Evolutionary conservation across 2,888 invertebrate genomes (phyloP), one percentile per base, ranked within the genome.

Genomic region (Parthenolecanium corni): DNA sequence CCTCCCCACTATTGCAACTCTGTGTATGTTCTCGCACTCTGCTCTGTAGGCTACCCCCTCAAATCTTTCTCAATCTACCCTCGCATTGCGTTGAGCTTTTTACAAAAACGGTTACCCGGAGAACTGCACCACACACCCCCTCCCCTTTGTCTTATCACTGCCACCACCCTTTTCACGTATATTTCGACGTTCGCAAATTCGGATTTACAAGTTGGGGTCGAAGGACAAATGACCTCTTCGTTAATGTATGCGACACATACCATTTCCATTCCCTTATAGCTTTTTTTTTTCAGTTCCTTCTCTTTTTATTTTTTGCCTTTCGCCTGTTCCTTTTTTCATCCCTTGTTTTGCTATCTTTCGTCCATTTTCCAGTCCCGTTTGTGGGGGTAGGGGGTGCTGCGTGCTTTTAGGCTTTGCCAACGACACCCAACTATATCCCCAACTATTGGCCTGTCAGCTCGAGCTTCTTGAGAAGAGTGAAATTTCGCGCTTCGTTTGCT

Each of bases 151-250:
- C 31, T 31, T 31, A 31, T 31, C 31, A 31, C 31, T 31, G 9
- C 31, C 31, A 31, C 31, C 31, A 31, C 31, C 31, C 31, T 31
- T 31, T 31, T 31, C 9, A 31, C 9, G 9, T 31, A 31, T 31
- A 31, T 31, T 31, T 9, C 31, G 31, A 47, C 58, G 58, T 58
- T 47, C 46, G 58, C 58, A 46, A 47, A 58, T 58, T 58, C 58
- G 58, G 47, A 58, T 58, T 58, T 58, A 58, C 58, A 58, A 58
- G 58, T 58, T 58, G 58, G 58, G 58, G 58, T 58, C 58, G 58
- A 58, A 58, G 58, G 58, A 58, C 58, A 58, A 58, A 58, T 58
- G 58, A 58, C 58, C 58, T 58, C 58, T 58, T 9, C 58, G 58
- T 46, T 58, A 58, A 58, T 58, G 58, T 58, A 58, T 58, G 58